Conservation (phyloP, 2,797 vertebrate species). For the Caiman crocodilus region DNA sequence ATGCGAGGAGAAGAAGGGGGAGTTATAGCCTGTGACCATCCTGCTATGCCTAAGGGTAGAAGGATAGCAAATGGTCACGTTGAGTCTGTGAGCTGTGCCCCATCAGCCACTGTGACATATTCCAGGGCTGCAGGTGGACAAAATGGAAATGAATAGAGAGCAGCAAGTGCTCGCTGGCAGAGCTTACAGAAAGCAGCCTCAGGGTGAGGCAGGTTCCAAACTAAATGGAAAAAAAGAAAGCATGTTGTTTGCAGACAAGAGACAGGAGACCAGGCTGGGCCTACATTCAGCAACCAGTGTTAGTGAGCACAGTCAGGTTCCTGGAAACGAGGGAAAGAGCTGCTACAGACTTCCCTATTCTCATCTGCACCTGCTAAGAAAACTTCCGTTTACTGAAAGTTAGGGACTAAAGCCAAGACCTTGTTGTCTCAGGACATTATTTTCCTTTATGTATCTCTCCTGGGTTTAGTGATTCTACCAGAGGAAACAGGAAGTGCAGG, state of each 20-base stretch:
- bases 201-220: background rate
- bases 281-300: background rate
- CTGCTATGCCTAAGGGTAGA: background rate
- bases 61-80: background rate
- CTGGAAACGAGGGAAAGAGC: slow-evolving; percentile 48
- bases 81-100: background rate
- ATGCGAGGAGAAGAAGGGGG: background rate
- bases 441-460: background rate
- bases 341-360: background rate
- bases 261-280: background rate
- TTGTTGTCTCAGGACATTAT: slow-evolving; percentile 36
- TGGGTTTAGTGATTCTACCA: background rate
- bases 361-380: slow-evolving; percentile 43
- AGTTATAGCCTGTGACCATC: background rate
- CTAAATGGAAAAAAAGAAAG: background rate
- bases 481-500: background rate
- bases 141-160: background rate
- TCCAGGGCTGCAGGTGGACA: background rate
- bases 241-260: background rate
- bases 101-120: background rate
- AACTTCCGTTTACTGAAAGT: slow-evolving; percentile 57
- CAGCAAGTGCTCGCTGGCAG: fast-evolving
- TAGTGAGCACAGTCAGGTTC: background rate
- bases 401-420: slow-evolving; percentile 18
- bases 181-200: background rate